Conservation (phyloP, 2,888 invertebrate species). For the Acanthoscelides obtectus region DNA sequence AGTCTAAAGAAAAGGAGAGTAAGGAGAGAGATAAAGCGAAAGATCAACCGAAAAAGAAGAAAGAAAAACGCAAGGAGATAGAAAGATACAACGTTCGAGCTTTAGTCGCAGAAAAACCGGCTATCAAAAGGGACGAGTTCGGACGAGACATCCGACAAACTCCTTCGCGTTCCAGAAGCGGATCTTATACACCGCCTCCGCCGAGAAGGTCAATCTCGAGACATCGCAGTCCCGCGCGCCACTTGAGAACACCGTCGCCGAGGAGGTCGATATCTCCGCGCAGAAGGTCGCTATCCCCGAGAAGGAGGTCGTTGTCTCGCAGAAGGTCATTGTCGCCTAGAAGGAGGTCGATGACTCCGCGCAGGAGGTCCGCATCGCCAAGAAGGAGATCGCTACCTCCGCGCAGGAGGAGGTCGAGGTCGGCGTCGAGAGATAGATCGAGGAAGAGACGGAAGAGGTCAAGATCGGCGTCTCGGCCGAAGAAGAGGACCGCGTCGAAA, state of each 20-base stretch:
- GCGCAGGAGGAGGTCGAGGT: slow-evolving; percentile 8
- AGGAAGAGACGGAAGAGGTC: background rate
- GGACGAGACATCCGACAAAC: slow-evolving; percentile 61
- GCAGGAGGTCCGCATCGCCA: background rate
- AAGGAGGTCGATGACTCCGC: background rate
- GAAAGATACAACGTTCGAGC: slow-evolving; percentile 80
- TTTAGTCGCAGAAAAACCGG: slow-evolving; percentile 65
- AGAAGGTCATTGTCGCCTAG: background rate
- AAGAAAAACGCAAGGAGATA: slow-evolving; percentile 69
- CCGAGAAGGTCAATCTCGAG: slow-evolving; percentile 32
- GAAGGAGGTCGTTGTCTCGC: background rate
- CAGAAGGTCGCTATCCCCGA: slow-evolving; percentile 7
- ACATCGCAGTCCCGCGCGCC: slow-evolving; percentile 26
- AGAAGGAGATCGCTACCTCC: slow-evolving; percentile 21
- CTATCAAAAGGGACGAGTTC: slow-evolving; percentile 64
- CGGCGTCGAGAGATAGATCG: background rate
- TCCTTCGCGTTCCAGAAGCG: slow-evolving; percentile 28
- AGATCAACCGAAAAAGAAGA: slow-evolving; percentile 48
- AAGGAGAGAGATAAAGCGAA: slow-evolving; percentile 33
- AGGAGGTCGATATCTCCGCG: background rate
- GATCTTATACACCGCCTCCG: slow-evolving; percentile 34
- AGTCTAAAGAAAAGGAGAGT: slow-evolving; percentile 35
- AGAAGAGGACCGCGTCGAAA: slow-evolving; percentile 23
- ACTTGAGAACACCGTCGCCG: background rate
- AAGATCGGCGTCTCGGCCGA: slow-evolving; percentile 5